Evolutionary conservation across 2,888 invertebrate species (phyloP), one percentile per base, ranked within the genome.

Genomic region (Heteropelma amictum): DNA sequence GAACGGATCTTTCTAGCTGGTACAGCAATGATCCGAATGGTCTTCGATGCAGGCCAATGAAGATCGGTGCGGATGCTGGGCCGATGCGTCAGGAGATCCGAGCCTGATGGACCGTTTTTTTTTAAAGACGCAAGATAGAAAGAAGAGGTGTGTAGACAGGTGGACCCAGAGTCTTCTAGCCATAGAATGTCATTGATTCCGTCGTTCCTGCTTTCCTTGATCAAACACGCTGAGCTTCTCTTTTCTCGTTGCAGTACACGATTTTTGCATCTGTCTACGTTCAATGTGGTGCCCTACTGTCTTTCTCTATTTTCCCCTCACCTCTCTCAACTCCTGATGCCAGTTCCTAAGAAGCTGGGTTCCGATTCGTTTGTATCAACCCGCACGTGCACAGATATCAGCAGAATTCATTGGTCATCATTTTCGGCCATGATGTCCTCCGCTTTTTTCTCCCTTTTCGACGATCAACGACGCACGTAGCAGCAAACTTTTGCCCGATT

Each of bases 221-320:
- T 56, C 61, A 26, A 58, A 58, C 35, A 58, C 67, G 61, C 65
- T 38, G 1, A 6, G 23, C 49, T 21, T 35, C 45, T 61, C 28
- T 28, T 30, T 40, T 53, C 61, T 63, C 49, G 70, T 58, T 63
- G 51, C 65, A 47, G 64, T 56, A 78, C 80, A 81, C 77, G 83
- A 88, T 86, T 89, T 87, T 87, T 85, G 88, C 88, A 88, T 88
- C 88, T 88, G 88, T 84, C 86, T 77, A 38, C 65, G 28, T n/a
- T 30, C 17, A 63, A 28, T 60, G 26, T 58, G 35, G 56, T 54
- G 21, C 35, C 38, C 47, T 40, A 42, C 60, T 40, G 26, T 7
- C 35, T 8, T 23, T 23, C 10, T 33, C 30, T n/a, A 0, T 21
- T 3, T 21, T 2, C 28, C 26, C n/a, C 3, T 23, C 14, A 14